Evolutionary conservation across 2,113 vertebrate species (phyloP), one percentile per base, ranked within the genome.

Genomic region (Syngnathus floridae): DNA sequence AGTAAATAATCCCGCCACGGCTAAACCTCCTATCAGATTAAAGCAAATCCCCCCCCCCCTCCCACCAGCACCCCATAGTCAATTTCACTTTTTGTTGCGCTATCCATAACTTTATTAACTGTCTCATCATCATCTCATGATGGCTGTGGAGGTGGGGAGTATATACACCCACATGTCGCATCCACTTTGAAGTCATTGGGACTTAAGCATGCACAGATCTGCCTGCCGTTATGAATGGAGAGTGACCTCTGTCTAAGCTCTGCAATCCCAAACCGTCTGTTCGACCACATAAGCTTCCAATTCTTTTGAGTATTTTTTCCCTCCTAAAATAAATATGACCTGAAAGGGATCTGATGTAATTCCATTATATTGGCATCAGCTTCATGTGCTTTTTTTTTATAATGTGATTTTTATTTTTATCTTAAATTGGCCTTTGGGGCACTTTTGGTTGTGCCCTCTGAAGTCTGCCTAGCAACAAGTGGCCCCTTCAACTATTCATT

Each of bases 1-100:
- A 83, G 82, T 76, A 70, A 87, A 84, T 90, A 91, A 89, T 91
- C 88, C 87, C 57, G 65, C 75, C 72, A 67, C 79, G 65, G 64
- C 83, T 82, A 84, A 89, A 87, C 69, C 85, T 61, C 37, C 77
- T 71, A 13, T 66, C 77, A 80, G 89, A 89, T 90, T 86, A 89
- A 82, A 80, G 61, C 60, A 82, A 86, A 88, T 84, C 86, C 82
- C 78, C 76, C 78, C 76, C 65, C 11, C 17, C 21, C 46, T 2
- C 9, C 61, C 3, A 3, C 26, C 26, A 31, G 26, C 9, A 41
- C 40, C 40, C 40, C 11, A 41, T 11, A 1, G 69, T 80, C 78
- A 83, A 75, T 82, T 65, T 63, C 59, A 61, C 77, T 78, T 73
- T 81, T 83, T 83, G 74, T 84, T 86, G 82, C 79, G 62, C 77